Evolutionary conservation across 2,113 vertebrate species (phyloP).

Genomic region (Semicossyphus pulcher): DNA sequence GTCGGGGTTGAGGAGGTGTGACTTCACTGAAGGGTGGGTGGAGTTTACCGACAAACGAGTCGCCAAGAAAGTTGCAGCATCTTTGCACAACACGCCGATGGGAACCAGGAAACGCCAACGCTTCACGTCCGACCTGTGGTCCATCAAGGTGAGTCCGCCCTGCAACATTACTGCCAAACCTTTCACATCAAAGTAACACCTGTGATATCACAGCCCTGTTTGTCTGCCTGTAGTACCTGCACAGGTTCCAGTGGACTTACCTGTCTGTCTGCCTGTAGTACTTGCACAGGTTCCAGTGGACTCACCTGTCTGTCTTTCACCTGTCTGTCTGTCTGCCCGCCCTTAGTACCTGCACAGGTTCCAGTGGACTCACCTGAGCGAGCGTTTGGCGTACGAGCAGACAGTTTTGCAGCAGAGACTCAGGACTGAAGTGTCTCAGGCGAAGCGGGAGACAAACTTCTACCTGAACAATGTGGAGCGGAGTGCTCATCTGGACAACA

Average conservation of each 20-base stretch:
- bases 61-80: constrained; percentile 87
- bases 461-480: constrained; percentile 90
- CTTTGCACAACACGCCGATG: constrained; percentile 90
- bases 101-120: constrained; percentile 83
- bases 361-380: constrained; percentile 92
- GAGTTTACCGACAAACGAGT: constrained; percentile 91
- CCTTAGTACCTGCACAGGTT: constrained; percentile 91
- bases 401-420: constrained; percentile 89
- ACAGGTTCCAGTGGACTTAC: background rate
- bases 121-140: constrained; percentile 89
- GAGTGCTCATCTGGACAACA: constrained; percentile 82
- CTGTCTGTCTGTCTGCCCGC: background rate
- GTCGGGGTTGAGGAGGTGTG: constrained; percentile 78
- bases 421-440: constrained; percentile 89
- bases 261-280: background rate
- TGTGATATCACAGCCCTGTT: too few species aligned
- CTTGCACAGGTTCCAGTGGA: background rate
- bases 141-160: constrained; percentile 85
- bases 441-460: constrained; percentile 90
- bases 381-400: constrained; percentile 89
- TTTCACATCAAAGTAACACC: background rate
- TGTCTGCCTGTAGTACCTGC: background rate
- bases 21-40: constrained; percentile 92
- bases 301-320: background rate
- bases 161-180: background rate